phyloP scores from a whole-genome alignment of 2,888 invertebrate species.

The Brachypalpus laphriformis region DNA sequence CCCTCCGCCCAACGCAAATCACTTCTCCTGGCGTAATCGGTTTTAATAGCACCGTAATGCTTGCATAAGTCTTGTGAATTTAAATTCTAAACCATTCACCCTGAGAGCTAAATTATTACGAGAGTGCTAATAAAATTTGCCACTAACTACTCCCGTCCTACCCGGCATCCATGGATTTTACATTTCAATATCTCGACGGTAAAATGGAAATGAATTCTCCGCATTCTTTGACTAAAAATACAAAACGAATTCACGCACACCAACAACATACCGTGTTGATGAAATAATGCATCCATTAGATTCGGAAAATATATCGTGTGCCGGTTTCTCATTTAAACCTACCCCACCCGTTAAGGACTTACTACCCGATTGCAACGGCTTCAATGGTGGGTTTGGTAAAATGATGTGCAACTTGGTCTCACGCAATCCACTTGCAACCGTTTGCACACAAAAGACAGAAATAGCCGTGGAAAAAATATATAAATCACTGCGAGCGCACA shows the following conservation, averaged over 20 bases:
- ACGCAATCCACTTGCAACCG: slow-evolving; percentile 61
- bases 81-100: slow-evolving; percentile 55
- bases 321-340: not conserved
- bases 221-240: slow-evolving; percentile 33
- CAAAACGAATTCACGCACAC: not conserved
- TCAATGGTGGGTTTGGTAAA: slow-evolving; percentile 26
- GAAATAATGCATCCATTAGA: slow-evolving; percentile 69
- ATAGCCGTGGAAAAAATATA: slow-evolving; percentile 21
- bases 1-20: not conserved
- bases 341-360: not conserved
- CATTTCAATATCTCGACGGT: slow-evolving; percentile 32
- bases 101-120: slow-evolving; percentile 47
- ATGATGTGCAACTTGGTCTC: slow-evolving; percentile 67
- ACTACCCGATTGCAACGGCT: not conserved
- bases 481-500: slow-evolving; percentile 54
- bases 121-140: slow-evolving; percentile 60
- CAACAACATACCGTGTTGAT: slow-evolving; percentile 13
- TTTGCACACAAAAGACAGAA: slow-evolving; percentile 62
- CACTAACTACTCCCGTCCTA: not conserved
- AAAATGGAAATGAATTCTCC: slow-evolving; percentile 44
- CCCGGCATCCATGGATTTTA: slow-evolving; percentile 6
- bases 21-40: slow-evolving; percentile 20
- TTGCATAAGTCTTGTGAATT: slow-evolving; percentile 68
- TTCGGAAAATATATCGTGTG: slow-evolving; percentile 41
- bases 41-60: slow-evolving; percentile 40